Evolutionary conservation across 2,888 invertebrate genomes (phyloP), one percentile per base, ranked within the genome.

Genomic region (Xestia sexstrigata): DNA sequence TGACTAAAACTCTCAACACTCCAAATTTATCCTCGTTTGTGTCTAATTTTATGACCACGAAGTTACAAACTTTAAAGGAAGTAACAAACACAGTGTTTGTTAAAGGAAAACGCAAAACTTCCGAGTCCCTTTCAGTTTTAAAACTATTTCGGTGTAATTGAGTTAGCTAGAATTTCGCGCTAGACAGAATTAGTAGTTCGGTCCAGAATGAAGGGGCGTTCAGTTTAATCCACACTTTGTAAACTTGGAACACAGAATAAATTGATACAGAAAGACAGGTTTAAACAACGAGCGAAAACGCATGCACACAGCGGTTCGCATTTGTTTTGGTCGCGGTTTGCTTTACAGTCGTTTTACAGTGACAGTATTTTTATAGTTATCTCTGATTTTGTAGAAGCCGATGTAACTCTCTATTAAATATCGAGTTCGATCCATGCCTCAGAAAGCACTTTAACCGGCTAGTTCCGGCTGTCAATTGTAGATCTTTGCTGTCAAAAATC

Each of bases 71-170:
- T 72, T n/a, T 58, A 74, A 20, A 45, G 60, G 26, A 76, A 66
- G 30, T 58, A 58, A 71, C 62, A 66, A 62, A 74, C 74, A 78
- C 67, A 13, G 69, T 81, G 72, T 73, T 76, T 73, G 60, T 39
- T 49, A 26, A 20, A 76, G 71, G 74, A 75, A 67, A 76, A 85
- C 62, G 49, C 62, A 66, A 69, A 77, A 78, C 76, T 77, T 62
- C 42, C 20, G 49, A 70, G 85, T 70, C 87, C 84, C 88, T 88
- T 89, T 87, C 74, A 88, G 90, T 88, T 89, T 88, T 86, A 88
- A 89, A 89, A 89, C 90, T 91, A 92, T 89, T 87, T 90, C 83
- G 77, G 80, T 87, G 89, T 89, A 88, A 90, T 89, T 85, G 84
- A 90, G 88, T 90, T 89, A 88, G 85, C 71, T 82, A 62, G 75